Percentiles rank a stretch among this genome's conserved stretches.
These are phyloP conservation scores for Phortica magna DNA, from an alignment of 2,888 invertebrate genomes.

Conservation along the genomic window DNA sequence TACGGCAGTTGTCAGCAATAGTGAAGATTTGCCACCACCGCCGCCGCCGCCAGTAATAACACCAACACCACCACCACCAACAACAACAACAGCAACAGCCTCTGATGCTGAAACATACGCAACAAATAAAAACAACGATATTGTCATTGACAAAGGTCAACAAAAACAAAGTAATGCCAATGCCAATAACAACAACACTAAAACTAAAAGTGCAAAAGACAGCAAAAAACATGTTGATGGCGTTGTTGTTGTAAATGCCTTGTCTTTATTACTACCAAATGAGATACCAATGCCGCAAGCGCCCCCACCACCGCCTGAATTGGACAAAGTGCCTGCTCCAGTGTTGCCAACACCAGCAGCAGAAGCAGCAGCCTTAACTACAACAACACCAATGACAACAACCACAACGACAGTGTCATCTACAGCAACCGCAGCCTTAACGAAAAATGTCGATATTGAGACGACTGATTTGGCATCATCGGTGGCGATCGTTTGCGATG, in stretches of 20 bases:
- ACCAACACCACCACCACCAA: not conserved
- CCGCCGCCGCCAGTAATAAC: not conserved
- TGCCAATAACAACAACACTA: constrained; percentile 7
- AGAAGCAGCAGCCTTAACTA: not conserved
- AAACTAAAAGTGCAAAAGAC: constrained; percentile 37
- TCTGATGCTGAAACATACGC: constrained; percentile 40
- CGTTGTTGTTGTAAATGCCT: not conserved
- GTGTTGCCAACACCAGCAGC: constrained; percentile 41
- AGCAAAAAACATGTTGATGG: not conserved
- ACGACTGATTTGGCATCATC: constrained; percentile 36
- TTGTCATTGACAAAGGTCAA: not conserved
- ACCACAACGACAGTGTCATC: no score
- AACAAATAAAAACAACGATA: not conserved
- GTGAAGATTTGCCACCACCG: no score
- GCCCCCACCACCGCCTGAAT: constrained; percentile 37
- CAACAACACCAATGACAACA: not conserved
- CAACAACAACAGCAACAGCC: not conserved
- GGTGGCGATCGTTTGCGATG: constrained; percentile 63
- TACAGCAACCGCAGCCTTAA: no score
- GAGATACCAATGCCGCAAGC: constrained; percentile 65
- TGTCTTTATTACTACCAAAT: constrained; percentile 37
- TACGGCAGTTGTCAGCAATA: not conserved
- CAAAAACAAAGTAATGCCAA: not conserved
- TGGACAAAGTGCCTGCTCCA: constrained; percentile 45
- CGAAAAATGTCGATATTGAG: no score